These are phyloP conservation scores for Bombus cullumanus DNA, from an alignment of 1,140 invertebrate genomes.

Conservation along the genomic window DNA sequence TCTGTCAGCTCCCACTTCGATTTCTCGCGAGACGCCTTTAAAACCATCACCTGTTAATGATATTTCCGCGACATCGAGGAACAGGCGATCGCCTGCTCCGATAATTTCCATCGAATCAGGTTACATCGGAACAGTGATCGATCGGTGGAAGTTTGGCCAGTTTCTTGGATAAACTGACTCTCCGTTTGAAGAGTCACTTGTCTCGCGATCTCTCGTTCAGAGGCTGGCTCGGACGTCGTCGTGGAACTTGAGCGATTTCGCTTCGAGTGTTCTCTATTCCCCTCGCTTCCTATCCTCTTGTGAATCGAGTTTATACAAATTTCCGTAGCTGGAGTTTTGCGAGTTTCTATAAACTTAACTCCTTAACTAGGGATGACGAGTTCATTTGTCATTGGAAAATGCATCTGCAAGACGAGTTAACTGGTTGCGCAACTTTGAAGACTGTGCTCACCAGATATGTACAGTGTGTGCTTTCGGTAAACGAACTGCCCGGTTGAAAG, in stretches of 20 bases:
- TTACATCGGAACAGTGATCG: background rate
- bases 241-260: background rate
- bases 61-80: too few species aligned
- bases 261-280: background rate
- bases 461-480: too few species aligned
- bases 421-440: too few species aligned
- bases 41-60: background rate
- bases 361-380: too few species aligned
- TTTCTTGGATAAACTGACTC: slow-evolving; percentile 15
- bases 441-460: too few species aligned
- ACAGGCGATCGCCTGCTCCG: background rate
- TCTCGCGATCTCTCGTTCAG: background rate
- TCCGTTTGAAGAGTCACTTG: background rate
- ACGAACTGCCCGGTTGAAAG: too few species aligned
- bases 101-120: background rate
- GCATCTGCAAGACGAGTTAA: too few species aligned
- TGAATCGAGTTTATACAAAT: background rate
- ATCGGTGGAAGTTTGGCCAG: background rate
- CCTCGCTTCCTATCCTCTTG: background rate
- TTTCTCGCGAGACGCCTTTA: slow-evolving; percentile 15
- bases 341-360: background rate
- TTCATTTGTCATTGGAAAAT: background rate
- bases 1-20: background rate
- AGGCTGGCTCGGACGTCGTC: background rate
- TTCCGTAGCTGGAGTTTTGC: background rate